Base-by-base conservation (phyloP, 2,888 invertebrate species). In the Erynnis tages region DNA sequence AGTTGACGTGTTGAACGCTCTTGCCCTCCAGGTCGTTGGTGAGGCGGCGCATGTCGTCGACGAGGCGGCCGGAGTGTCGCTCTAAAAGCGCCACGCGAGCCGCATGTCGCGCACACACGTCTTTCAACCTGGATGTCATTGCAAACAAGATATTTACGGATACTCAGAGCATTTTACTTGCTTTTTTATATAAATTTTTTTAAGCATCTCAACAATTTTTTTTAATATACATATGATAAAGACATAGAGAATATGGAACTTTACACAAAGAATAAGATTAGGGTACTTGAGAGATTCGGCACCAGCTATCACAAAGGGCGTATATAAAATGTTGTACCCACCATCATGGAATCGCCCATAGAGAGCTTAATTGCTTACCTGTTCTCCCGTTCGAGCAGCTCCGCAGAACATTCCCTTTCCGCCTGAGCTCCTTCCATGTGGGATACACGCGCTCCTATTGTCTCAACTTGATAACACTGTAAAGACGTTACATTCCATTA, bases 401-500 rank as follows among this genome's bases (percentile, higher is more conserved):
- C 82, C 0, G 79, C 82, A 3, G 79, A 79, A 41, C 66, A 73
- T 48, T 81, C 84, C 0, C 82, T 72, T 55, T 88, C 86, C 1
- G 81, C 75, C 53, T 78, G 74, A 1, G 69, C 72, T 0, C 88
- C 89, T 41, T 89, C 89, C 87, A 89, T 86, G 49, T 82, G 82
- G 16, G 76, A 59, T 5, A 85, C 82, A 17, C 79, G 79, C 3
- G 87, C 73, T 2, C 87, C 88, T 5, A 79, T 62, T 2, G 85
- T 87, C 65, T 89, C 89, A 61, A 85, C 77, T 81, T 87, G 88
- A 55, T 82, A 89, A 54, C 79, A 79, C 89, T 89, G 57, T 7
- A 58, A 56, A 11, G 17, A 10, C 10, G n/a, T 8, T 19, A 11
- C 14, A 8, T 5, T 10, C 10, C 17, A 25, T 40, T 19, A 37